These are phyloP conservation scores for Leptatherina wallacei DNA, from an alignment of 2,797 vertebrate genomes.

Conservation along the genomic window DNA sequence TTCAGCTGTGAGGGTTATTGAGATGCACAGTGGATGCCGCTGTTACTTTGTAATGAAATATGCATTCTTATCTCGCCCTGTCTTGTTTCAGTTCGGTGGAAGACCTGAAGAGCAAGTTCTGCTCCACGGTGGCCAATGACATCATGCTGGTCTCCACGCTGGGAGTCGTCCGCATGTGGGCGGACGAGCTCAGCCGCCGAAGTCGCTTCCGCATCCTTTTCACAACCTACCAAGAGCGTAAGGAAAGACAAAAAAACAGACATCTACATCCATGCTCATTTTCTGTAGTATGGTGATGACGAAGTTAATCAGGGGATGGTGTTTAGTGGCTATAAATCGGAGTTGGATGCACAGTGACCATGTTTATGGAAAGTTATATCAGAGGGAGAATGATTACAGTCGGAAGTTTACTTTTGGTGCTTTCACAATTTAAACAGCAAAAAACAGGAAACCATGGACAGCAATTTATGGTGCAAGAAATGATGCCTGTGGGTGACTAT, in stretches of 20 bases:
- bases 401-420: conserved; percentile 57
- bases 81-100: conserved; percentile 87
- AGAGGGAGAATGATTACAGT: conserved; percentile 23
- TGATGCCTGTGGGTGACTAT: conserved; percentile 33
- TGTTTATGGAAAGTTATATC: conserved; percentile 42
- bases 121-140: conserved; percentile 98
- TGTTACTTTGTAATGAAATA: conserved; percentile 14
- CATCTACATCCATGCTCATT: not conserved
- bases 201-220: conserved; percentile 98
- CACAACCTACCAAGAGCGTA: conserved; percentile 98
- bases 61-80: conserved; percentile 22
- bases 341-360: conserved; percentile 25
- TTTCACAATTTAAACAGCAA: conserved; percentile 58
- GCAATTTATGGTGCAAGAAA: conserved; percentile 42
- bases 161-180: conserved; percentile 98
- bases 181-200: conserved; percentile 93
- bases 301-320: not conserved
- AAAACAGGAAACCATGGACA: conserved; percentile 36
- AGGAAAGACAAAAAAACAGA: not conserved
- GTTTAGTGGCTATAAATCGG: conserved; percentile 44
- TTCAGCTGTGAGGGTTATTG: conserved; percentile 11
- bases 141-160: conserved; percentile 94
- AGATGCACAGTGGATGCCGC: conserved; percentile 2
- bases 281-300: not conserved
- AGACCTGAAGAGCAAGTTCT: conserved; percentile 96